Percentiles rank a stretch among this genome's conserved stretches.
Evolutionary conservation across 1,140 invertebrate genomes (phyloP).

Genomic region (Hormaphis cornu): DNA sequence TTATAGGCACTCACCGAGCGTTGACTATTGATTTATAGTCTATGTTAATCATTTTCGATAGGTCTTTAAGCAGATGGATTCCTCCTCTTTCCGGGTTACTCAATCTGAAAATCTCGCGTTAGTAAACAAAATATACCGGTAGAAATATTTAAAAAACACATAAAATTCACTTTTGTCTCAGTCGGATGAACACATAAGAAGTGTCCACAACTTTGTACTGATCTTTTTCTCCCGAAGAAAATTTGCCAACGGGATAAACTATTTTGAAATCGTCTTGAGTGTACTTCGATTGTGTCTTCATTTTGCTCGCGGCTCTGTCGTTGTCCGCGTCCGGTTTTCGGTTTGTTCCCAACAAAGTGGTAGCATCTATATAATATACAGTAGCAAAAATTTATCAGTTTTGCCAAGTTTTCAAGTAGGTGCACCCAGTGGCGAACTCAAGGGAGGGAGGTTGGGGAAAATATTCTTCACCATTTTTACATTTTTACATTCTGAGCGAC

Average conservation of each 20-base stretch:
- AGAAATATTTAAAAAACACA: not conserved
- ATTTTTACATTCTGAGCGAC: no score
- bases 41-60: not conserved
- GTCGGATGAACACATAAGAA: constrained; percentile 57
- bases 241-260: not conserved
- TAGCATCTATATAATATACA: not conserved
- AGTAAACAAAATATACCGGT: not conserved
- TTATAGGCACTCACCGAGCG: not conserved
- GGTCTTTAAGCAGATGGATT: not conserved
- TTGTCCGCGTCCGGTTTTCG: not conserved
- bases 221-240: not conserved
- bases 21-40: not conserved
- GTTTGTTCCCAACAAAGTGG: constrained; percentile 20
- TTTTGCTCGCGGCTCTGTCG: not conserved
- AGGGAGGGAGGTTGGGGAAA: no score
- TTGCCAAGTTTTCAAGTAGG: not conserved
- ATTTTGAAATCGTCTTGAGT: constrained; percentile 16
- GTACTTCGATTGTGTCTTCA: not conserved
- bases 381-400: not conserved
- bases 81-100: not conserved
- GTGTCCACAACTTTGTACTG: constrained; percentile 53
- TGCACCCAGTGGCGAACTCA: no score
- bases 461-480: no score
- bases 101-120: not conserved
- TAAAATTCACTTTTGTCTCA: constrained; percentile 53